Evolutionary conservation across 2,113 vertebrate genomes (phyloP).

Genomic region (Cricetomys ansorgei): DNA sequence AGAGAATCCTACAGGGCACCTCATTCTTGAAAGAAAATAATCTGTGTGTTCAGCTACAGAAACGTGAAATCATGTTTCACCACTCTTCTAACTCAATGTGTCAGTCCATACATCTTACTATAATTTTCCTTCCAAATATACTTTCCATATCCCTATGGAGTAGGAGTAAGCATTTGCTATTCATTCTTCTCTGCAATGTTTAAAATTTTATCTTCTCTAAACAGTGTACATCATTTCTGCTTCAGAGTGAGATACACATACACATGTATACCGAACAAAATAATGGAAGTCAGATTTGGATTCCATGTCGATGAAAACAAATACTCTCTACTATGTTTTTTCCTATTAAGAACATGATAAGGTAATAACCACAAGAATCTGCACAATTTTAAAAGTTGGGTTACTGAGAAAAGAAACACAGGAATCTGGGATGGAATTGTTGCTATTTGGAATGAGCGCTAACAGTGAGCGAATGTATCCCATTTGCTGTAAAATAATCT

Average conservation of each 20-base stretch:
- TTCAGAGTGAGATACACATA: background rate
- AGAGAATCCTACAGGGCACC: background rate
- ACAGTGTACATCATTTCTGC: background rate
- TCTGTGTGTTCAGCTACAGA: background rate
- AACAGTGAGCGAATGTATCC: background rate
- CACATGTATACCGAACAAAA: background rate
- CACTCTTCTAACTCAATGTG: background rate
- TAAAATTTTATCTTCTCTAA: constrained; percentile 6
- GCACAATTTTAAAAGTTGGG: background rate
- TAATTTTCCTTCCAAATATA: background rate
- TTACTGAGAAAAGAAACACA: background rate
- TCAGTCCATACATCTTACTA: background rate
- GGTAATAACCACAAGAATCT: background rate
- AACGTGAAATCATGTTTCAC: background rate
- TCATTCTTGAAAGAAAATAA: background rate
- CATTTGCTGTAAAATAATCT: constrained; percentile 12
- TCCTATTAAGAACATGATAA: background rate
- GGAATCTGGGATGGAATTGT: background rate
- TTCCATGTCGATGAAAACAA: background rate
- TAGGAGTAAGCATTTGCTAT: background rate
- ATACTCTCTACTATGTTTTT: background rate
- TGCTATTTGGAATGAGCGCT: constrained; percentile 32
- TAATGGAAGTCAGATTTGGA: background rate
- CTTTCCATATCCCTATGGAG: background rate
- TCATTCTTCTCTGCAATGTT: background rate